Base-by-base conservation (phyloP, 2,888 invertebrate species). In the Merodon equestris region DNA sequence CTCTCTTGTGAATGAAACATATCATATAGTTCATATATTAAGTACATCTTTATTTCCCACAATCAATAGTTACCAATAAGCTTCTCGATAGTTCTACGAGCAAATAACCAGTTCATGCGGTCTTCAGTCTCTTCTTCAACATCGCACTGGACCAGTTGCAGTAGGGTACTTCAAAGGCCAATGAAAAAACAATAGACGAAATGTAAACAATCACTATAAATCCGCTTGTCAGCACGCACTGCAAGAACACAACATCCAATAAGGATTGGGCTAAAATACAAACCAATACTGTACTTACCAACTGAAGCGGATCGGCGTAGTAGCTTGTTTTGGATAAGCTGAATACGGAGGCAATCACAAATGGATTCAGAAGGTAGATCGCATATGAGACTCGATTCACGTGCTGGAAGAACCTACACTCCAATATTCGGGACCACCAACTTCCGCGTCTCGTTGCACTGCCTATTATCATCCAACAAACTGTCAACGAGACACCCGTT, bases 321-420 rank as follows among this genome's bases (percentile, higher is more conserved):
- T 87, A 87, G 66, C 88, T 88, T 27, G 84, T 84, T 50, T 83
- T 88, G 1, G 88, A 86, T 63, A 87, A 72, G 40, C 88, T 87
- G 54, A 86, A 90, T 17, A 91, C 84, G 45, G 91, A 86, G 60
- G 87, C 88, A 71, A 92, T 90, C 10, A 92, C 82, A 38, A 91
- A 84, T 0, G 92, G 92, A 87, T 92, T 92, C 27, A 92, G 81
- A 34, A 92, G 86, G 84, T 92, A 92, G 38, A 91, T 90, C 51
- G 90, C 90, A 83, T 91, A 92, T 0, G 92, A 91, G 36, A 92
- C 83, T 73, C 91, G 89, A 83, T 91, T 91, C 3, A 92, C 60
- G 45, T 89, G 89, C 58, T 88, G 88, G 63, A 89, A 89, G 0
- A 86, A 83, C 64, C 86, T 86, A 42, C 84, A 84, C 75, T 88